Percentiles rank a stretch among this genome's conserved stretches.
Evolutionary conservation across 2,888 invertebrate genomes (phyloP).

Genomic region (Lasioglossum lativentre): DNA sequence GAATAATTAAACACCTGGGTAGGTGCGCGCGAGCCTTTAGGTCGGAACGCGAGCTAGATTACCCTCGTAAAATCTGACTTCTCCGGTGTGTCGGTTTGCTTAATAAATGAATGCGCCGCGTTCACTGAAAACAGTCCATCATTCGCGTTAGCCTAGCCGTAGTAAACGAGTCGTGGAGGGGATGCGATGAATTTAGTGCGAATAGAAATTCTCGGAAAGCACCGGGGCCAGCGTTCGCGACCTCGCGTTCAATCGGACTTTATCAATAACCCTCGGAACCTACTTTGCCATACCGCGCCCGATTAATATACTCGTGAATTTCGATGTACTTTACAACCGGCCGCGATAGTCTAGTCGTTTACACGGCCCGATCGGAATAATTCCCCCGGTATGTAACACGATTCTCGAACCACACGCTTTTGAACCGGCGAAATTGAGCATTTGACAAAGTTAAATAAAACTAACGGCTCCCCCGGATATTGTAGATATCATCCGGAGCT

Average conservation of each 20-base stretch:
- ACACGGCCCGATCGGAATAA: neutral
- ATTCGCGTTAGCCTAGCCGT: neutral
- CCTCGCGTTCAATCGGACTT: slow-evolving; percentile 37
- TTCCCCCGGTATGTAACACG: neutral
- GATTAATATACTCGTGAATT: slow-evolving; percentile 41
- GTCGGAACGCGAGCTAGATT: slow-evolving; percentile 46
- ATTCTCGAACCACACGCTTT: neutral
- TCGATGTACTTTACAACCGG: slow-evolving; percentile 23
- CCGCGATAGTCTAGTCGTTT: slow-evolving; percentile 10
- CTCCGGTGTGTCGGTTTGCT: slow-evolving; percentile 39
- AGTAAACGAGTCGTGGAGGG: neutral
- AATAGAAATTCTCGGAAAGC: slow-evolving; percentile 20
- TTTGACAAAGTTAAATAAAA: neutral
- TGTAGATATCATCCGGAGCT: neutral
- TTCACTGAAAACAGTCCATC: slow-evolving; percentile 42
- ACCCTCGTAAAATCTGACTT: slow-evolving; percentile 60
- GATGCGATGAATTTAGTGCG: neutral
- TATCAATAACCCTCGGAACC: slow-evolving; percentile 39
- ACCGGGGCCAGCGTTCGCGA: neutral
- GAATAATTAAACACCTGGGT: slow-evolving; percentile 57
- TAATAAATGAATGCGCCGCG: slow-evolving; percentile 48
- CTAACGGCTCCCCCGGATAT: neutral
- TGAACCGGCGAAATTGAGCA: neutral
- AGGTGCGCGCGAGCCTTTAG: slow-evolving; percentile 15
- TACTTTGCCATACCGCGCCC: slow-evolving; percentile 21